Evolutionary conservation across 2,113 vertebrate genomes (phyloP), one percentile per base, ranked within the genome.

Genomic region (Collichthys lucidus): DNA sequence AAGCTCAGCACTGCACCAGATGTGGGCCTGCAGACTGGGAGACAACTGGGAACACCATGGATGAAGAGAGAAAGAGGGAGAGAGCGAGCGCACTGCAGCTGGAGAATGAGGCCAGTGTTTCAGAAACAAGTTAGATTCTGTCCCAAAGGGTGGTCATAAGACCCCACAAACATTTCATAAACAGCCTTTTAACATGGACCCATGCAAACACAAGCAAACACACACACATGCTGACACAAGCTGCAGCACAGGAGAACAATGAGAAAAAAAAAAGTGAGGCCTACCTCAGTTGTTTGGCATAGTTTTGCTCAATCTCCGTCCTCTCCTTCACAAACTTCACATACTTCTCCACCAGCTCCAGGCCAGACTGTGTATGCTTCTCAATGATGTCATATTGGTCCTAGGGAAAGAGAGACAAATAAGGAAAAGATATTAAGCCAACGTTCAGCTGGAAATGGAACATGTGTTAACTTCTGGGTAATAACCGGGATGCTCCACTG

Each of bases 311-410:
- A 14, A 98, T 96, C 88, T 98, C 97, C 0, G 96, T 96, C 72
- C 97, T 94, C 86, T 98, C 97, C 90, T 96, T 97, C 55, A 97
- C 97, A 89, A 98, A 98, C 89, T 98, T 98, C 64, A 97, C 96
- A 20, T 97, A 98, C 92, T 95, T 96, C 85, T 98, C 97, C 91
- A 97, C 92, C 91, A 97, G 94, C 70, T 98, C 97, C 92, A 97
- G 92, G 6, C 97, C 97, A 79, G 96, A 97, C 87, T 96, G 97
- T 0, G 97, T 97, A 90, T 98, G 97, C 74, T 96, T 96, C 80
- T 98, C 97, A 9, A 98, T 93, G 77, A 95, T 95, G 79, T 98
- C 97, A 91, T 92, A 96, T 62, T 97, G 97, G 92, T 98, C 97
- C 97, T 98, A 78, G 40, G 24, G 79, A 60, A 86, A 47, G 24